Conservation (phyloP, 2,888 invertebrate genomes). For the Ophion ellenae region DNA sequence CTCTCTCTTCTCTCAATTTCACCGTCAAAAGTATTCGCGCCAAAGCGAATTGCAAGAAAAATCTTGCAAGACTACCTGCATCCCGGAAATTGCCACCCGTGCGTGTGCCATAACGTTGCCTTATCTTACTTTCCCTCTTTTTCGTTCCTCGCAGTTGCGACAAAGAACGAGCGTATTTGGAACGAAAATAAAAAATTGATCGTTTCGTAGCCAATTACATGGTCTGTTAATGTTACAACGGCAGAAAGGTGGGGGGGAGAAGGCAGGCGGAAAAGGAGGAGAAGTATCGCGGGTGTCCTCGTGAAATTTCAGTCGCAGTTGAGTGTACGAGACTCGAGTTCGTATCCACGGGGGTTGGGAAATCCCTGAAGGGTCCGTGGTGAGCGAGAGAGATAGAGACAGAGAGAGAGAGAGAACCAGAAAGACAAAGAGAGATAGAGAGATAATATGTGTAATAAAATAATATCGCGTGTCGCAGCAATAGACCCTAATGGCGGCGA, state of each 20-base stretch:
- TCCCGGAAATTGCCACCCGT: background rate
- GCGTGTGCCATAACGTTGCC: background rate
- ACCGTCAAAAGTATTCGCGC: too few species aligned
- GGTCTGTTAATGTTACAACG: conserved; percentile 20
- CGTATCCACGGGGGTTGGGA: conserved; percentile 6
- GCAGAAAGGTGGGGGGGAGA: background rate
- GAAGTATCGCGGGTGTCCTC: background rate
- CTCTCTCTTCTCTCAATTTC: too few species aligned
- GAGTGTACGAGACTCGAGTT: conserved; percentile 11
- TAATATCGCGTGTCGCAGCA: conserved; percentile 66
- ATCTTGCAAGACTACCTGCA: background rate
- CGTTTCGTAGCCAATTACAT: conserved; percentile 46
- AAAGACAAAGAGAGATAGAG: conserved; percentile 9
- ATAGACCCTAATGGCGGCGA: conserved; percentile 61
- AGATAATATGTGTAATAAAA: conserved; percentile 57
- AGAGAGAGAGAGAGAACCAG: conserved; percentile 18
- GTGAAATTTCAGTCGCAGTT: conserved; percentile 25
- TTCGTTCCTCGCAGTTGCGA: background rate
- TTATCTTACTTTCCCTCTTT: background rate
- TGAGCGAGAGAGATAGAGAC: conserved; percentile 6
- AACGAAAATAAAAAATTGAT: conserved; percentile 21
- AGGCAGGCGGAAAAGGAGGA: background rate
- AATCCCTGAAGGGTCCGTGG: conserved; percentile 7
- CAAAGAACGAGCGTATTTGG: background rate
- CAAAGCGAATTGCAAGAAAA: background rate